Evolutionary conservation across 2,113 vertebrate genomes (phyloP).

Genomic region (Uria aalge): DNA sequence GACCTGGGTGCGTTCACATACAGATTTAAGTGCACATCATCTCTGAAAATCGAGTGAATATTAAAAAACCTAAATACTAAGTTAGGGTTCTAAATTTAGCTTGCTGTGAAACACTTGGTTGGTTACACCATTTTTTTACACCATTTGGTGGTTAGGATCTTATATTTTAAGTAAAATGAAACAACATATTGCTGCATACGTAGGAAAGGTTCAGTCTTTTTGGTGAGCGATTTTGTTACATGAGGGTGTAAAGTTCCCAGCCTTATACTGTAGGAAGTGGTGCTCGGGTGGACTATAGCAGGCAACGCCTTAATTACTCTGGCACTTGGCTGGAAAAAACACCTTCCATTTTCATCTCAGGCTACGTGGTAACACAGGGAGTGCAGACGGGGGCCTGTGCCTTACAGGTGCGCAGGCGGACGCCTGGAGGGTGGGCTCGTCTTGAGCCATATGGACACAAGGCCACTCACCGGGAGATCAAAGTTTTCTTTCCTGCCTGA

Average conservation of each 20-base stretch:
- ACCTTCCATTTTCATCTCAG: background rate
- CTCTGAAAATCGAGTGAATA: background rate
- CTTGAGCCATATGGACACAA: background rate
- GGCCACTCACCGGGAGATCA: background rate
- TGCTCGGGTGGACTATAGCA: background rate
- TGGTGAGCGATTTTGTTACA: background rate
- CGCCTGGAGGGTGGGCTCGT: fast-evolving
- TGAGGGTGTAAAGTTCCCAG: background rate
- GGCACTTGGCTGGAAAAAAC: background rate
- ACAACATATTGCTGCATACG: background rate
- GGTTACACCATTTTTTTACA: background rate
- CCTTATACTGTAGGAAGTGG: background rate
- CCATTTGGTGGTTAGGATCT: background rate
- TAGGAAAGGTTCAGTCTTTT: background rate
- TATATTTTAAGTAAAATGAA: background rate
- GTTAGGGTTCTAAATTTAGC: background rate
- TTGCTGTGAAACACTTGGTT: background rate
- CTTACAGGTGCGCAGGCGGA: background rate
- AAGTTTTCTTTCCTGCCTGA: background rate
- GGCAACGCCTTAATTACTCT: background rate
- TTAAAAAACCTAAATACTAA: background rate
- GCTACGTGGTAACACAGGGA: fast-evolving
- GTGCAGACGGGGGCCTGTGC: background rate
- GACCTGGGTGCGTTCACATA: background rate
- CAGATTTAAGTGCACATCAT: background rate